Conservation (phyloP, 2,888 invertebrate species). For the Calephelis perditalis region DNA sequence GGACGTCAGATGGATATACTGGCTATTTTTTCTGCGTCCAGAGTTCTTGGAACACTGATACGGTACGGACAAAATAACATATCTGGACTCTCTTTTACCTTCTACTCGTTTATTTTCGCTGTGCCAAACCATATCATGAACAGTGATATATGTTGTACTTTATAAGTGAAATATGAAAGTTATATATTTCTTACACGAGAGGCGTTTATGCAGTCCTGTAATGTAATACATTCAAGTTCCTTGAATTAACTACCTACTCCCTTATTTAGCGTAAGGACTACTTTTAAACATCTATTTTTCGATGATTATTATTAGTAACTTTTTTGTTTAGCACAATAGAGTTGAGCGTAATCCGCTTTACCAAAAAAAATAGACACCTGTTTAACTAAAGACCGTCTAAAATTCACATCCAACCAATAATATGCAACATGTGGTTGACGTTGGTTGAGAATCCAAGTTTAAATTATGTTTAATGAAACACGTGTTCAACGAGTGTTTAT, state of each 20-base stretch:
- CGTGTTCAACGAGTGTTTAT: too few relatives aligned
- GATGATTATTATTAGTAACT: conserved; percentile 61
- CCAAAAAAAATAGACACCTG: too few relatives aligned
- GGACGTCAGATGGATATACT: too few relatives aligned
- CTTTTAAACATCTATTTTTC: conserved; percentile 70
- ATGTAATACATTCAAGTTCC: conserved; percentile 57
- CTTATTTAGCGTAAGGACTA: conserved; percentile 51
- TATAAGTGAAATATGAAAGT: conserved; percentile 34
- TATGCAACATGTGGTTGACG: too few relatives aligned
- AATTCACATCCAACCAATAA: too few relatives aligned
- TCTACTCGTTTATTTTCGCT: conserved; percentile 31
- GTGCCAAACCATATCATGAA: conserved; percentile 66
- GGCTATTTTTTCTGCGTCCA: too few relatives aligned
- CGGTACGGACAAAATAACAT: too few relatives aligned
- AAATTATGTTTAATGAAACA: too few relatives aligned
- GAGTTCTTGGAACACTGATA: too few relatives aligned
- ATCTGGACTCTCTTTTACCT: background rate
- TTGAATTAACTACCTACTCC: conserved; percentile 48
- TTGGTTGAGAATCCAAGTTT: too few relatives aligned
- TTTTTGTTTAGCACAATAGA: conserved; percentile 70
- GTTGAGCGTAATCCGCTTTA: conserved; percentile 5
- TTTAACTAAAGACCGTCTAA: too few relatives aligned
- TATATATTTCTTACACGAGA: conserved; percentile 36
- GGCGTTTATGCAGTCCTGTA: conserved; percentile 41
- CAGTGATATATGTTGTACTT: conserved; percentile 57